Conservation (phyloP, 2,888 invertebrate genomes). For the Cephus spinipes region DNA sequence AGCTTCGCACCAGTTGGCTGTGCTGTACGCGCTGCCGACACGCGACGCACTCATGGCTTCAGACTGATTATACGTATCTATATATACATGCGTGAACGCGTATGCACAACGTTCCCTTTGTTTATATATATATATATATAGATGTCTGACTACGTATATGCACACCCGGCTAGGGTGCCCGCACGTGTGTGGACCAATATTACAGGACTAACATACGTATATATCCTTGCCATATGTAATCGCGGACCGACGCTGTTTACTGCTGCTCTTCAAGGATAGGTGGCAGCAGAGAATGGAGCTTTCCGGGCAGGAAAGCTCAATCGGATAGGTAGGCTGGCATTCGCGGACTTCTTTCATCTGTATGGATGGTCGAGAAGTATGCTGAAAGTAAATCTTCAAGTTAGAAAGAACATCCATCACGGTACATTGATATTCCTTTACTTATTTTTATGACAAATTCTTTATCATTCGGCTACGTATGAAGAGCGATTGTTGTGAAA, state of each 20-base stretch:
- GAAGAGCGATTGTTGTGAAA: background rate
- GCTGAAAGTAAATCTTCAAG: background rate
- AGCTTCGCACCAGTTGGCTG: background rate
- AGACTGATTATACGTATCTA: slow-evolving; percentile 20
- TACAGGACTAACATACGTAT: background rate
- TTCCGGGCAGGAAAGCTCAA: slow-evolving; percentile 16
- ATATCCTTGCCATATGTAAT: background rate
- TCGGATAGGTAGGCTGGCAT: background rate
- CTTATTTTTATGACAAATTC: background rate
- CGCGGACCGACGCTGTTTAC: background rate
- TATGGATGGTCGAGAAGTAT: background rate
- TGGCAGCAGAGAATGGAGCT: slow-evolving; percentile 41
- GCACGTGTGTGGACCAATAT: slow-evolving; percentile 3
- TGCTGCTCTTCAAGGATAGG: slow-evolving; percentile 20
- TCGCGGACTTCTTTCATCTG: background rate
- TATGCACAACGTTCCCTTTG: slow-evolving; percentile 3
- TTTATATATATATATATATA: background rate
- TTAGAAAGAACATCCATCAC: background rate
- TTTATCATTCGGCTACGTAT: background rate
- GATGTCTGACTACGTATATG: slow-evolving; percentile 25
- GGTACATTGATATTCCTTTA: background rate
- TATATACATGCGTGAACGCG: slow-evolving; percentile 13
- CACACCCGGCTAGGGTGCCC: slow-evolving; percentile 29
- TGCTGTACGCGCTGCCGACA: slow-evolving; percentile 22
- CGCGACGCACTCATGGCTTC: slow-evolving; percentile 40